Conservation (phyloP, 2,888 invertebrate species). For the Thereva unica region DNA sequence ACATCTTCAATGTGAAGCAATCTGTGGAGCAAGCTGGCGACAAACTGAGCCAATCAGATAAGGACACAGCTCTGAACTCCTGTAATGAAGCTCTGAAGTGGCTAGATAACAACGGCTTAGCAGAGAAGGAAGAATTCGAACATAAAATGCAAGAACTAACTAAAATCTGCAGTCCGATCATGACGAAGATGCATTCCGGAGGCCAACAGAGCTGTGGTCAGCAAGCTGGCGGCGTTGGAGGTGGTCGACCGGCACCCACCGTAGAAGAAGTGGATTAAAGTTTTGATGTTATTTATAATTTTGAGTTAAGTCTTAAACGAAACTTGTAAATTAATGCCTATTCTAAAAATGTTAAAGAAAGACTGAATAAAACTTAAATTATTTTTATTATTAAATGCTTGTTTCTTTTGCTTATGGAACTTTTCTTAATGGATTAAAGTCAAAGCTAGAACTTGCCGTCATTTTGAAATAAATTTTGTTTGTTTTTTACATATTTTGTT, state of each 20-base stretch:
- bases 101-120: conserved; percentile 77
- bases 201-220: conserved; percentile 51
- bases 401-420: too few relatives aligned
- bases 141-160: conserved; percentile 53
- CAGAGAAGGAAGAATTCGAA: conserved; percentile 77
- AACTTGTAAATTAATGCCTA: too few relatives aligned
- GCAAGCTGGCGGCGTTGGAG: conserved; percentile 68
- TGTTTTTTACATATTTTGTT: too few relatives aligned
- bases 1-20: conserved; percentile 70
- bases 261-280: conserved; percentile 50
- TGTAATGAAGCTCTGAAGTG: conserved; percentile 69
- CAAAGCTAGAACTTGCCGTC: too few relatives aligned
- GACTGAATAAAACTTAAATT: too few relatives aligned
- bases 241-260: conserved; percentile 49
- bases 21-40: conserved; percentile 68
- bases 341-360: too few relatives aligned
- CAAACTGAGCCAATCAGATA: conserved; percentile 68
- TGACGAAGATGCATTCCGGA: conserved; percentile 59
- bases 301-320: too few relatives aligned
- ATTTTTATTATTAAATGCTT: too few relatives aligned
- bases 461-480: too few relatives aligned
- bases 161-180: conserved; percentile 56
- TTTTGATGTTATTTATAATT: neutral
- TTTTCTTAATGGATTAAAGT: too few relatives aligned
- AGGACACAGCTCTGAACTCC: conserved; percentile 67